A percentile compares a stretch with the other conserved stretches of the same genome.
Conservation (phyloP, 2,888 invertebrate species). For the Phyto melanocephala region DNA sequence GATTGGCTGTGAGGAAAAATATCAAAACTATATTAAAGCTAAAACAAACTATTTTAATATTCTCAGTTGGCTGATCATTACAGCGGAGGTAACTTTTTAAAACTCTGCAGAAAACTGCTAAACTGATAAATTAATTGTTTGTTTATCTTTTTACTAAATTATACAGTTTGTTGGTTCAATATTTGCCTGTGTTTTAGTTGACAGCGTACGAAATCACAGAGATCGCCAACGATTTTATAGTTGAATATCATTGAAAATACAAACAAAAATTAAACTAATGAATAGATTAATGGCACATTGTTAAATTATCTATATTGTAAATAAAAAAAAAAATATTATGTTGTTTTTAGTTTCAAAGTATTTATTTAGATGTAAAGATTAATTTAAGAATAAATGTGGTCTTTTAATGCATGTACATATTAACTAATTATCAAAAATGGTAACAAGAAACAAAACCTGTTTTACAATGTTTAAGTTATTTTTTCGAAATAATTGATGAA, state of each 20-base stretch:
- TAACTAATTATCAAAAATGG: background rate
- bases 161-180: slow-evolving; percentile 72
- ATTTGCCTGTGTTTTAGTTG: slow-evolving; percentile 71
- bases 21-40: slow-evolving; percentile 68
- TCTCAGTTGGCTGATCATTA: slow-evolving; percentile 73
- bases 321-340: background rate
- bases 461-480: background rate
- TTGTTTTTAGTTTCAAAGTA: background rate
- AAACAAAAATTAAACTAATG: background rate
- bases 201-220: slow-evolving; percentile 73
- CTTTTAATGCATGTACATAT: background rate
- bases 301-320: background rate
- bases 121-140: background rate
- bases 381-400: background rate
- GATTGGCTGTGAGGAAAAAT: slow-evolving; percentile 71
- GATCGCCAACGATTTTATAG: slow-evolving; percentile 75
- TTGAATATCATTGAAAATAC: slow-evolving; percentile 53
- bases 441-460: slow-evolving; percentile 10
- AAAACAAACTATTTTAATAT: slow-evolving; percentile 71
- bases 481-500: slow-evolving; percentile 22
- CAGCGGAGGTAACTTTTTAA: slow-evolving; percentile 68
- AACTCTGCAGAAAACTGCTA: background rate
- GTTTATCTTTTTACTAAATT: background rate
- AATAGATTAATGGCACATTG: background rate
- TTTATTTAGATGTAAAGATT: background rate